A percentile compares a stretch with the other conserved stretches of the same genome.
Conservation (phyloP, 92 coral and sea anemone species). For the Palythoa grandis region DNA sequence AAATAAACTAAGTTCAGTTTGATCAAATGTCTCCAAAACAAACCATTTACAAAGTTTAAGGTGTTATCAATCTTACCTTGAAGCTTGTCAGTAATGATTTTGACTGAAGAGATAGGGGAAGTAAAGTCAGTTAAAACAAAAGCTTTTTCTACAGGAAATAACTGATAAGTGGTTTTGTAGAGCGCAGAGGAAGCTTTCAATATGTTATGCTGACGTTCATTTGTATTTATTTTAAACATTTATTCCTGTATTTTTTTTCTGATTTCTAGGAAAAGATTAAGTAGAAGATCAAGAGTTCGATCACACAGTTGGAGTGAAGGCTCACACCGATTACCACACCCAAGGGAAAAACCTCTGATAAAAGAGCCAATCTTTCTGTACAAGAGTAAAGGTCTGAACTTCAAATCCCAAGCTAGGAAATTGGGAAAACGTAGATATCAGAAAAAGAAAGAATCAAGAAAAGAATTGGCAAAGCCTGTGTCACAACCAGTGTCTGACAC, state of each 20-base stretch:
- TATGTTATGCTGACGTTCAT: too few species aligned
- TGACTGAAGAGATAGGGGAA: too few species aligned
- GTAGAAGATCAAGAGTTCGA: conserved; percentile 46
- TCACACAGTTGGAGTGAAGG: conserved; percentile 47
- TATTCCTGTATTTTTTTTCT: neutral
- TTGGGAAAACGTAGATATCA: conserved; percentile 13
- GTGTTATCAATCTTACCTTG: too few species aligned
- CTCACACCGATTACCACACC: conserved; percentile 32
- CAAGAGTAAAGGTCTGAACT: conserved; percentile 52
- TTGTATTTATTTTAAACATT: too few species aligned
- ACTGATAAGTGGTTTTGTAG: too few species aligned
- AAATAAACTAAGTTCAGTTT: too few species aligned
- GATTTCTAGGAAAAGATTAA: conserved; percentile 56
- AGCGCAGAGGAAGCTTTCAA: too few species aligned
- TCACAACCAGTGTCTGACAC: conserved; percentile 18
- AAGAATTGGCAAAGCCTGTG: conserved; percentile 23
- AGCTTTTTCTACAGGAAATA: too few species aligned
- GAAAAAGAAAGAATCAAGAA: conserved; percentile 5
- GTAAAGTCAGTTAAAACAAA: too few species aligned
- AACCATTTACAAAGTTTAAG: too few species aligned
- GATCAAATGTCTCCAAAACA: too few species aligned
- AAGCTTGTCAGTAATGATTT: too few species aligned
- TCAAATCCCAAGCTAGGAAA: conserved; percentile 15
- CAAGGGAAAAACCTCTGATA: conserved; percentile 61
- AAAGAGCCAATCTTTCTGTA: conserved; percentile 83